These are phyloP conservation scores for Fistularia tabacaria DNA, from an alignment of 2,797 vertebrate genomes.

Conservation along the genomic window DNA sequence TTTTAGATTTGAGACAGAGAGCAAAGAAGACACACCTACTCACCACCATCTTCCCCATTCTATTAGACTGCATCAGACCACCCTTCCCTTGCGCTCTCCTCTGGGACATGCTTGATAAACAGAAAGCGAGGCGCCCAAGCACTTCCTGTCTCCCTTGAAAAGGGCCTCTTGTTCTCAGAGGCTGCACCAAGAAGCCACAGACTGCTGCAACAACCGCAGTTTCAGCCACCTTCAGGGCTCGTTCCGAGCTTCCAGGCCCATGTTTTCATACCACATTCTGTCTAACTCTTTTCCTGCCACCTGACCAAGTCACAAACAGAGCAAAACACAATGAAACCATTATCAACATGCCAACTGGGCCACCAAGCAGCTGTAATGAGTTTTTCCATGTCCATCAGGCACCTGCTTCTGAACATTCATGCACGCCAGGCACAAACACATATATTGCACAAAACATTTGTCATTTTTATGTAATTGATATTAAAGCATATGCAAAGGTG, in stretches of 20 bases:
- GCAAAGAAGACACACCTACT: conserved; percentile 19
- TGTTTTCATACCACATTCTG: conserved; percentile 33
- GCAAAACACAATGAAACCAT: conserved; percentile 37
- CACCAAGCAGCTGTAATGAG: conserved; percentile 34
- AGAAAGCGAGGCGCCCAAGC: conserved; percentile 67
- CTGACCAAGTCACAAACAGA: conserved; percentile 30
- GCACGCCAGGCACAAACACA: conserved; percentile 1
- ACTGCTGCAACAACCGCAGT: conserved; percentile 15
- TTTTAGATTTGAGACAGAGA: conserved; percentile 1
- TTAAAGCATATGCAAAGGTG: too few species aligned
- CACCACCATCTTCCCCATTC: conserved; percentile 28
- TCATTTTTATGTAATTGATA: too few species aligned
- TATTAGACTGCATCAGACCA: conserved; percentile 39
- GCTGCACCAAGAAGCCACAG: conserved; percentile 14
- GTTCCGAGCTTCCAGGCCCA: conserved; percentile 6
- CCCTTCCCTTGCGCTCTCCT: conserved; percentile 27
- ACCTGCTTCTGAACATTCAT: conserved; percentile 34
- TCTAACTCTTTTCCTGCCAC: conserved; percentile 45
- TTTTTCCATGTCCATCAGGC: conserved; percentile 26
- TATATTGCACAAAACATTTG: too few species aligned
- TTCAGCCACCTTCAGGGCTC: conserved; percentile 19
- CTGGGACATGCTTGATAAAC: conserved; percentile 58
- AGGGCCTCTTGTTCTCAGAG: conserved; percentile 56
- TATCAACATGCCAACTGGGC: conserved; percentile 42
- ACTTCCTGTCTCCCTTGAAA: conserved; percentile 64